A percentile compares a stretch with the other conserved stretches of the same genome.
Conservation (phyloP, 2,888 invertebrate genomes). For the Peribatodes rhomboidaria region DNA sequence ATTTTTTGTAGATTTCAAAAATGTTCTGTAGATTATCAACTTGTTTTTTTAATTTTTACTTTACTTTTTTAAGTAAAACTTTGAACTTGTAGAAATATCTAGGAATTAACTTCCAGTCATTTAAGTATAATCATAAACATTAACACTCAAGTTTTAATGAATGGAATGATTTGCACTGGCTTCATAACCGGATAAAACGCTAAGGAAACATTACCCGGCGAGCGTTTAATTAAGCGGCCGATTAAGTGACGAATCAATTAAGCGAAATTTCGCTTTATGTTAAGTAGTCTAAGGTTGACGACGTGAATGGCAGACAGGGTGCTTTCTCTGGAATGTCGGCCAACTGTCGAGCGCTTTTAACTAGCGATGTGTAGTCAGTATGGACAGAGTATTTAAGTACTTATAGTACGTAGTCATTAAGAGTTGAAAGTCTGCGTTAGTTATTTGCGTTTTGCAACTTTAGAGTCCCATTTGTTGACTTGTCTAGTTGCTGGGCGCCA, state of each 20-base stretch:
- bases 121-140: conserved; percentile 19
- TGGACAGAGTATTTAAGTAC: neutral
- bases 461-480: too few species aligned
- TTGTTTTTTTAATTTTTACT: too few species aligned
- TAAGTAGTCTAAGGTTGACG: conserved; percentile 59
- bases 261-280: conserved; percentile 52
- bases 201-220: conserved; percentile 53
- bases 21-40: too few species aligned
- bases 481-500: neutral
- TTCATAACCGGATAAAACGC: conserved; percentile 52
- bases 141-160: conserved; percentile 46
- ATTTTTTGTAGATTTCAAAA: too few species aligned
- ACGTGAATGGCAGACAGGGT: conserved; percentile 50
- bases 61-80: neutral
- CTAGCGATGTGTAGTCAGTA: conserved; percentile 14
- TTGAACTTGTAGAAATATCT: neutral
- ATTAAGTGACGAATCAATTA: conserved; percentile 44
- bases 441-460: too few species aligned
- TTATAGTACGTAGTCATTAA: neutral
- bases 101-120: neutral
- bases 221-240: conserved; percentile 54
- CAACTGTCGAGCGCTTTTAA: conserved; percentile 64
- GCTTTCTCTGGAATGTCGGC: conserved; percentile 70
- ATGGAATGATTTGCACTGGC: conserved; percentile 44
- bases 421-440: too few species aligned